Conservation (phyloP, 2,113 vertebrate species). For the Xyrauchen texanus region DNA sequence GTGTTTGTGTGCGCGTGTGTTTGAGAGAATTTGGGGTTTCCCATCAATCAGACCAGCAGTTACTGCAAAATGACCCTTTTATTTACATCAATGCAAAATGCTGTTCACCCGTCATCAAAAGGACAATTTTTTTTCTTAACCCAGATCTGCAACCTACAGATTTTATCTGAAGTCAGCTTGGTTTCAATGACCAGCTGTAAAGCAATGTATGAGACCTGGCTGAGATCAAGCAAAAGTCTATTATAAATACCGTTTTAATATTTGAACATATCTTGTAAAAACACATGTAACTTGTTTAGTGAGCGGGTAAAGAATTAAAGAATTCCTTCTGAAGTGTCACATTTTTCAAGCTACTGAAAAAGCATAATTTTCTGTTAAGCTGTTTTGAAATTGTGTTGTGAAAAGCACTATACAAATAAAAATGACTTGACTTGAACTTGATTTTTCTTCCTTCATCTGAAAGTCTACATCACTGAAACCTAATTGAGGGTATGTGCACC, state of each 20-base stretch:
- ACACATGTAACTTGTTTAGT: neutral
- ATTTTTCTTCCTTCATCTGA: too few relatives aligned
- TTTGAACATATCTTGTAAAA: neutral
- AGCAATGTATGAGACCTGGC: neutral
- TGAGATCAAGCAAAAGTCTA: neutral
- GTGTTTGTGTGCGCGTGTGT: neutral
- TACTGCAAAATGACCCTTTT: neutral
- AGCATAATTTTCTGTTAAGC: too few relatives aligned
- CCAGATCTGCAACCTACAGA: neutral
- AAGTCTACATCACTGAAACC: neutral
- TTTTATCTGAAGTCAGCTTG: neutral
- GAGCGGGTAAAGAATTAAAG: neutral
- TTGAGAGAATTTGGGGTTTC: neutral
- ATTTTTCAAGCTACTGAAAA: too few relatives aligned
- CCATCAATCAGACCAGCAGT: neutral
- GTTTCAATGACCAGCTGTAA: neutral
- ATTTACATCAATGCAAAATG: constrained; percentile 8
- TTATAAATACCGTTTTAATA: neutral
- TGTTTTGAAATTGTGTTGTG: too few relatives aligned
- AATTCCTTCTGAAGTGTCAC: neutral
- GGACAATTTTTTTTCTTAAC: too few relatives aligned
- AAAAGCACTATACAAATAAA: too few relatives aligned
- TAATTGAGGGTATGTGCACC: too few relatives aligned
- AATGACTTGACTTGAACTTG: too few relatives aligned
- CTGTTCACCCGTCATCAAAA: neutral